Percentiles rank a stretch among this genome's conserved stretches.
Evolutionary conservation across 2,888 invertebrate species (phyloP).

Genomic region (Scaptodrosophila latifasciaeformis): DNA sequence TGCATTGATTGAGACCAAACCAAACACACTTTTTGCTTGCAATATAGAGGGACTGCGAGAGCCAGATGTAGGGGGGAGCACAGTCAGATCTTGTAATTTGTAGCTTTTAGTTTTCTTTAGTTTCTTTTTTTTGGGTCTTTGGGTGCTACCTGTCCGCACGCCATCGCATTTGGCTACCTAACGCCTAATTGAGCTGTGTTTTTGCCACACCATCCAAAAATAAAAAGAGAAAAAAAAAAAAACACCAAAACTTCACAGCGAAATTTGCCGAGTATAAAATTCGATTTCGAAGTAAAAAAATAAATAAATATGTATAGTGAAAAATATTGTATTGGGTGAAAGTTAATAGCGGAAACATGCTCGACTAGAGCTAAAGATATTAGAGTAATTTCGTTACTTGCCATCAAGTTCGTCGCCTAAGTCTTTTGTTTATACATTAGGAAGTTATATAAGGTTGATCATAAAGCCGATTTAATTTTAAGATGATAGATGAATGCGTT

Average conservation of each 20-base stretch:
- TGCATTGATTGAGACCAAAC: slow-evolving; percentile 47
- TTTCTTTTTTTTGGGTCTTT: neutral
- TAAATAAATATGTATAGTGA: no score
- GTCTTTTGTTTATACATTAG: slow-evolving; percentile 55
- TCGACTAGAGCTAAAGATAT: neutral
- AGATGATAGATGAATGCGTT: neutral
- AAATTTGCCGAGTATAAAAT: neutral
- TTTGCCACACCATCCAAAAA: slow-evolving; percentile 2
- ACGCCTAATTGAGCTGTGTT: slow-evolving; percentile 2
- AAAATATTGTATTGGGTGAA: neutral
- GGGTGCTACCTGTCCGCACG: neutral
- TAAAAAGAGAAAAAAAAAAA: no score
- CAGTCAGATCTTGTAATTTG: neutral
- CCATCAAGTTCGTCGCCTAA: slow-evolving; percentile 57
- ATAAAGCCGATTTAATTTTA: neutral
- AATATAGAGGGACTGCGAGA: no score
- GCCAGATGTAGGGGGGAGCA: no score
- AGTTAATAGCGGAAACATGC: slow-evolving; percentile 1
- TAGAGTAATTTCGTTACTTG: no score
- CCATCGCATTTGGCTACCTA: neutral
- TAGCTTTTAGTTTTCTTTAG: neutral
- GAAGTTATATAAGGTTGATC: neutral
- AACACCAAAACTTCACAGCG: no score
- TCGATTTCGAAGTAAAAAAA: slow-evolving; percentile 6
- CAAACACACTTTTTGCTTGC: no score